These are phyloP conservation scores for Aeoliscus strigatus DNA, from an alignment of 2,797 vertebrate species.

Conservation along the genomic window DNA sequence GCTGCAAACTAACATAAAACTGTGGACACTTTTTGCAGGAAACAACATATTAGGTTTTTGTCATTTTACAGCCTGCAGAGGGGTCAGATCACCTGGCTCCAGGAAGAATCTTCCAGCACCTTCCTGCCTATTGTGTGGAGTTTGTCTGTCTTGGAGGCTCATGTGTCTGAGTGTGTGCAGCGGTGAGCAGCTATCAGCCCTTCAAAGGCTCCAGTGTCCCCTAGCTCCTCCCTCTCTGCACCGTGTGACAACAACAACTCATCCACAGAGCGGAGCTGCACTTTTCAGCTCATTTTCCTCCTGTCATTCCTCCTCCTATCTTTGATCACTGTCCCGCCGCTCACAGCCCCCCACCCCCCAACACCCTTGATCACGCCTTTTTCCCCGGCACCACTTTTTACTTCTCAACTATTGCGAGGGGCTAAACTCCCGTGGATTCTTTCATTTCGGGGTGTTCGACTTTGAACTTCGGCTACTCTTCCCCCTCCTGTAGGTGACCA, in stretches of 20 bases:
- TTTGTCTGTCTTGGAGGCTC: too few relatives aligned
- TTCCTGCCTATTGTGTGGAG: too few relatives aligned
- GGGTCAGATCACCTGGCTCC: too few relatives aligned
- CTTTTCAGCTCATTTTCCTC: slow-evolving; percentile 96
- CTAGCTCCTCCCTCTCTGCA: slow-evolving; percentile 91
- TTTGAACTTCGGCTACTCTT: slow-evolving; percentile 78
- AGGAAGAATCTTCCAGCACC: too few relatives aligned
- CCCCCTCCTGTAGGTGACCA: slow-evolving; percentile 82
- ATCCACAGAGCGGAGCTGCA: slow-evolving; percentile 89
- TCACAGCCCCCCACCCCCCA: slow-evolving; percentile 43
- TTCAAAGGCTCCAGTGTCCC: slow-evolving; percentile 83
- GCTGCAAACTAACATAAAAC: too few relatives aligned
- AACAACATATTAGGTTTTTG: too few relatives aligned
- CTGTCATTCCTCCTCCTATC: slow-evolving; percentile 90
- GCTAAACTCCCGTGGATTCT: slow-evolving; percentile 73
- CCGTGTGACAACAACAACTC: slow-evolving; percentile 99
- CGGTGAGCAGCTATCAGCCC: slow-evolving; percentile 43
- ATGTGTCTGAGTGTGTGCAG: too few relatives aligned
- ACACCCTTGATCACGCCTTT: slow-evolving; percentile 77
- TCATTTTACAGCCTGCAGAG: too few relatives aligned
- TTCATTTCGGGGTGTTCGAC: slow-evolving; percentile 65
- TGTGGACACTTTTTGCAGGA: too few relatives aligned
- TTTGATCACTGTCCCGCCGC: slow-evolving; percentile 91
- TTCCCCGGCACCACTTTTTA: slow-evolving; percentile 75
- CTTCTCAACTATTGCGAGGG: slow-evolving; percentile 80